Evolutionary conservation across 2,113 vertebrate genomes (phyloP).

Genomic region (Sceloporus tristichus): DNA sequence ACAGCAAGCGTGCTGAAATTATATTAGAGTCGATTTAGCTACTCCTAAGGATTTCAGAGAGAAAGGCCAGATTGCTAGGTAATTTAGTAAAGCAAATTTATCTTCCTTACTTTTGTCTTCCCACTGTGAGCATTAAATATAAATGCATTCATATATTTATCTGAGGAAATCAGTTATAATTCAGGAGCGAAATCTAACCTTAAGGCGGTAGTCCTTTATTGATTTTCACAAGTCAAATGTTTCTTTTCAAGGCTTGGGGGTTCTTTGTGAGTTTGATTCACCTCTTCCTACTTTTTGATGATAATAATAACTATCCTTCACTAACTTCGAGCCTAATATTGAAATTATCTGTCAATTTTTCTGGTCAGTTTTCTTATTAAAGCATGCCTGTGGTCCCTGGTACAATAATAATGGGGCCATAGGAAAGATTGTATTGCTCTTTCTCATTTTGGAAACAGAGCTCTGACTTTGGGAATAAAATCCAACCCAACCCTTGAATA

Average conservation of each 20-base stretch:
- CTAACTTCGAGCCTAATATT: background rate
- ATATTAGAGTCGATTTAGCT: conserved; percentile 62
- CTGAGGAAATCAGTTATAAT: conserved; percentile 50
- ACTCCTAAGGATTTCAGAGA: conserved; percentile 61
- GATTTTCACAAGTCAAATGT: conserved; percentile 63
- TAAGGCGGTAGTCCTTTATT: conserved; percentile 45
- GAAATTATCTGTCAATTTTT: background rate
- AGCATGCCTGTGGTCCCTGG: background rate
- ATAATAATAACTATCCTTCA: background rate
- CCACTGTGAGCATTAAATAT: conserved; percentile 70
- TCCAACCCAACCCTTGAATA: no score
- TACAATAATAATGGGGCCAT: no score
- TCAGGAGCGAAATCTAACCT: conserved; percentile 56
- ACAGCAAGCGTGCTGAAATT: conserved; percentile 56
- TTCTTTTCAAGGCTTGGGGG: background rate
- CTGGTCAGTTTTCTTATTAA: background rate
- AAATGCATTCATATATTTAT: conserved; percentile 65
- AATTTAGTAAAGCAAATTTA: conserved; percentile 63
- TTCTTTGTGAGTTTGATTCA: no score
- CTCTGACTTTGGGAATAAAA: background rate
- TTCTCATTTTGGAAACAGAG: background rate
- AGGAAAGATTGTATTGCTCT: background rate
- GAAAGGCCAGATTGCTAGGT: conserved; percentile 63
- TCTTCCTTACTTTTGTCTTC: conserved; percentile 52
- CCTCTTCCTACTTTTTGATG: no score